These are phyloP conservation scores for Pinctada fucata DNA, from an alignment of 2,888 invertebrate genomes.

Conservation along the genomic window DNA sequence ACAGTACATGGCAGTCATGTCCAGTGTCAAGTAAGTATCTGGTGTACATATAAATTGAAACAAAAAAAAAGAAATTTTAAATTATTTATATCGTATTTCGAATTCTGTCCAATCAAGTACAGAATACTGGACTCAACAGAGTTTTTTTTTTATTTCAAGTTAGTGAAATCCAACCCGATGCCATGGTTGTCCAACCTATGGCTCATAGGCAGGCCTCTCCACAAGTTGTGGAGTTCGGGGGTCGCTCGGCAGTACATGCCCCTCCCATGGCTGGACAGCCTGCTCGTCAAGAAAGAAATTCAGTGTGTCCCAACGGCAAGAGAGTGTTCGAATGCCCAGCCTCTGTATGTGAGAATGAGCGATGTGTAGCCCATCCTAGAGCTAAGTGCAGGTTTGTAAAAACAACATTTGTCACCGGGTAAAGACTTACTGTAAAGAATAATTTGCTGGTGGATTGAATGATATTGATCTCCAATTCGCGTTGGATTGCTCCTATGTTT, in stretches of 20 bases:
- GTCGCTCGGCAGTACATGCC: not conserved
- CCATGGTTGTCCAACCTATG: not conserved
- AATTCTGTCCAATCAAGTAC: no score
- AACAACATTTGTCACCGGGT: not conserved
- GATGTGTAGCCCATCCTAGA: slow-evolving; percentile 10
- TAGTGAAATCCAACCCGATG: not conserved
- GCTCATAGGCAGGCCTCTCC: not conserved
- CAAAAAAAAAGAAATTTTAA: no score
- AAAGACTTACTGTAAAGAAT: no score
- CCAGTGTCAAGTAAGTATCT: not conserved
- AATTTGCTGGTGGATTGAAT: no score
- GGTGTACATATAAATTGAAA: not conserved
- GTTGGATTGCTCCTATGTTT: no score
- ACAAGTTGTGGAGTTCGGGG: not conserved
- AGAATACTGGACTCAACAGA: no score
- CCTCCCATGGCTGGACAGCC: not conserved
- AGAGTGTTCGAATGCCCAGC: slow-evolving; percentile 12
- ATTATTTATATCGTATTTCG: no score
- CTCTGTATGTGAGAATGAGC: slow-evolving; percentile 4
- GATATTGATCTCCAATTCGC: no score
- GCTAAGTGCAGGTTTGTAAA: slow-evolving; percentile 13
- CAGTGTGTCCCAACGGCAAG: slow-evolving; percentile 10
- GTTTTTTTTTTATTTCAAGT: no score
- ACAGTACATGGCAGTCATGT: not conserved
- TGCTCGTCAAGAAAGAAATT: not conserved